These are phyloP conservation scores for Drosophila merina DNA, from an alignment of 2,888 invertebrate genomes.

Conservation along the genomic window DNA sequence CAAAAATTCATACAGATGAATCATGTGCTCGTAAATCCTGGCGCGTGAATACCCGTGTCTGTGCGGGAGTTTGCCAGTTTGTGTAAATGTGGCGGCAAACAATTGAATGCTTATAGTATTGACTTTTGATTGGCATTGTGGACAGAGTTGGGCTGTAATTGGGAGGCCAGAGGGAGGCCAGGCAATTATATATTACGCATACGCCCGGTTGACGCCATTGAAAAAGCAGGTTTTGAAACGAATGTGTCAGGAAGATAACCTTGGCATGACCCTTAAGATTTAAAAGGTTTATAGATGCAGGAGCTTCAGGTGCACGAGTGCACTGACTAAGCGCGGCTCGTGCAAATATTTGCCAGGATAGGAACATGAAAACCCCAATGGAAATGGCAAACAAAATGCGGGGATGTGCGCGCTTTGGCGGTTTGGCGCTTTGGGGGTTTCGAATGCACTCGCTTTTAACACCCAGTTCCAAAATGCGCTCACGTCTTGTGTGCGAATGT, in stretches of 20 bases:
- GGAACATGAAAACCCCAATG: slow-evolving; percentile 35
- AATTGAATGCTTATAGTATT: slow-evolving; percentile 56
- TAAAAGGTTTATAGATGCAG: neutral
- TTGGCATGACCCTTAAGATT: slow-evolving; percentile 5
- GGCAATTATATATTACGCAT: slow-evolving; percentile 55
- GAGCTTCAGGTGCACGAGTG: slow-evolving; percentile 14
- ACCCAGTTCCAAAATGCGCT: slow-evolving; percentile 36
- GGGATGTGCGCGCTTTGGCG: neutral
- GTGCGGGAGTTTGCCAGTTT: slow-evolving; percentile 4
- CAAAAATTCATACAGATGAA: slow-evolving; percentile 54
- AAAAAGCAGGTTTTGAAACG: slow-evolving; percentile 6
- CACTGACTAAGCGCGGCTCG: slow-evolving; percentile 19
- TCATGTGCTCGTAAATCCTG: slow-evolving; percentile 35
- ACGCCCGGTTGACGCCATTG: slow-evolving; percentile 30
- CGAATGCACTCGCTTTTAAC: slow-evolving; percentile 24
- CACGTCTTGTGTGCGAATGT: slow-evolving; percentile 34
- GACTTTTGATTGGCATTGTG: slow-evolving; percentile 58
- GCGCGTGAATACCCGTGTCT: slow-evolving; percentile 9
- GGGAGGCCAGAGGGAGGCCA: neutral
- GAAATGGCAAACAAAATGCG: slow-evolving; percentile 35
- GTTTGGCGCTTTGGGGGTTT: slow-evolving; percentile 3
- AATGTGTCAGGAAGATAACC: slow-evolving; percentile 6
- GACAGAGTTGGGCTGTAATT: slow-evolving; percentile 11
- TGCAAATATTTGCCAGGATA: slow-evolving; percentile 33
- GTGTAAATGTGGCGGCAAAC: slow-evolving; percentile 42